phyloP scores from a whole-genome alignment of 37 sponge, comb jelly and placozoan species.

The Beroe ovata region DNA sequence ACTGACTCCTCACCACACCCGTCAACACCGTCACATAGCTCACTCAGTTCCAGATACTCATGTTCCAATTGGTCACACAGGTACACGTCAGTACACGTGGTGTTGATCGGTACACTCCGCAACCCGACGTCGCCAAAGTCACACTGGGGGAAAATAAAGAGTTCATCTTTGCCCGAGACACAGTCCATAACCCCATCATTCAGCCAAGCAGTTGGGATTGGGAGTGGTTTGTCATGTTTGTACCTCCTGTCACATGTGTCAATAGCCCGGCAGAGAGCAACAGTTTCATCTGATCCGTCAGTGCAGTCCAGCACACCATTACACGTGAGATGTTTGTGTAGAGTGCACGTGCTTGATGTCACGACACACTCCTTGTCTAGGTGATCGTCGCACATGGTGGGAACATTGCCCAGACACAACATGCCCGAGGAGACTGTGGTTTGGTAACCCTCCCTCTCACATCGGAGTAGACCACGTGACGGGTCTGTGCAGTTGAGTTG shows the following conservation, averaged over 20 bases:
- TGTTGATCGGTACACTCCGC: neutral
- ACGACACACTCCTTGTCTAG: neutral
- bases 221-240: neutral
- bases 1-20: neutral
- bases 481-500: neutral
- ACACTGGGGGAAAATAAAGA: neutral
- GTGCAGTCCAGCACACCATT: neutral
- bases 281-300: neutral
- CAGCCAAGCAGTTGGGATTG: neutral
- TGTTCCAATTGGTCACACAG: neutral
- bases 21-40: conserved; percentile 58
- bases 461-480: neutral
- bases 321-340: neutral
- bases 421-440: neutral
- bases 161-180: neutral
- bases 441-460: neutral
- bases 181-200: neutral
- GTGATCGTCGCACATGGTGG: neutral
- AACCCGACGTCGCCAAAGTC: neutral
- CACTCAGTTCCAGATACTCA: conserved; percentile 11
- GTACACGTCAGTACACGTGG: conserved; percentile 16
- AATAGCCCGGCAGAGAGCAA: neutral
- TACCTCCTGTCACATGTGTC: neutral
- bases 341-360: neutral
- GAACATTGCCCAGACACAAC: neutral